Base-by-base conservation (phyloP, 35 echinoderm and acorn worm species). In the Hemicentrotus pulcherrimus region DNA sequence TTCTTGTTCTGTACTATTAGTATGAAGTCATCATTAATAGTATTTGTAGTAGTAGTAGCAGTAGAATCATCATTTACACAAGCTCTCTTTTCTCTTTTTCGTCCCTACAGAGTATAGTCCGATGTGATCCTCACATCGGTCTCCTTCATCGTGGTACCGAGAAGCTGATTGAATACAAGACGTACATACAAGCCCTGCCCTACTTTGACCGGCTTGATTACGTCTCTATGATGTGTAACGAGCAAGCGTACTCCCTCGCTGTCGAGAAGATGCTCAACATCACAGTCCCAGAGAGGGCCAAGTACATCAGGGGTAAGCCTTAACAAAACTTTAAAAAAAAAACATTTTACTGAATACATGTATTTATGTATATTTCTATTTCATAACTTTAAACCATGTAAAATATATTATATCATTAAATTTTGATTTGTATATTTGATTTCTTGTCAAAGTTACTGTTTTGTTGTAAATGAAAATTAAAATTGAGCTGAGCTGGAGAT, bases 161-260 rank as follows among this genome's bases (percentile, higher is more conserved):
- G 93, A 99, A 99, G 48, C 95, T 99, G 32, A 99, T 99, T 6
- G 98, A 99, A 33, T 99, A 99, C 96, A 99, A 99, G 97, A 99
- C 98, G 1, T 99, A 99, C 95, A 95, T 98, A 50, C 98, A 99
- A 91, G 98, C 96, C 41, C 52, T 99, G 32, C 98, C 98, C 7
- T 99, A 99, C 96, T 97, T 99, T 95, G 98, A 99, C 86, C 91
- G 98, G 22, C 88, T 99, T 1, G 98, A 99, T 92, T 99, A 99
- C 85, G 95, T 96, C 94, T 99, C 98, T 78, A 99, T 99, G 98
- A 99, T 99, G 98, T 99, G 98, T 71, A 99, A 98, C 33, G 98
- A 99, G 91, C 98, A 99, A 86, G 96, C 94, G 9, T 99, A 96
- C 96, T 97, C 98, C 94, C 46, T 99, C n/a, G 98, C 98, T 32